Conservation (phyloP, 2,113 vertebrate species). For the Typhlomys cinereus region DNA sequence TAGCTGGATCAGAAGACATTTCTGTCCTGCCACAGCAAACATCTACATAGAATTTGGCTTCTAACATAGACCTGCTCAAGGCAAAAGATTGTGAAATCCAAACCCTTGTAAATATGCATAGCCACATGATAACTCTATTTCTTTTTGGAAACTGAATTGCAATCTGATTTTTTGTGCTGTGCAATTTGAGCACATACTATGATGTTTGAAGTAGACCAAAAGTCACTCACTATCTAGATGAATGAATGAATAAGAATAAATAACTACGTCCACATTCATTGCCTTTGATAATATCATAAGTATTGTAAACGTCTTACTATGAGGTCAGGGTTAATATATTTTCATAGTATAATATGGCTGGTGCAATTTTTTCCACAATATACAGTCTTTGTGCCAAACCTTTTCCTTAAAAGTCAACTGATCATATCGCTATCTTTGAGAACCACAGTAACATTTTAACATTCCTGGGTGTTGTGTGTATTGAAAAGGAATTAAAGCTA, state of each 20-base stretch:
- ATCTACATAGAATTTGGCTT: slow-evolving; percentile 54
- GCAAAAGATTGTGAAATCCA: slow-evolving; percentile 14
- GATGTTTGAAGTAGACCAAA: neutral
- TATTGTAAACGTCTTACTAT: neutral
- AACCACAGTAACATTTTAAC: neutral
- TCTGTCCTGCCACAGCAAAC: slow-evolving; percentile 55
- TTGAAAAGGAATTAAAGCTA: neutral
- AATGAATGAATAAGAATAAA: neutral
- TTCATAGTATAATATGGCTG: neutral
- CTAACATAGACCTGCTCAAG: neutral
- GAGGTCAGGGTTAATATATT: neutral
- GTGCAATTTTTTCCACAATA: neutral
- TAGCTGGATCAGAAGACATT: slow-evolving; percentile 56
- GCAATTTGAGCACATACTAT: neutral
- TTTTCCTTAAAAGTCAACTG: slow-evolving; percentile 5
- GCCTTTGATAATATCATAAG: neutral
- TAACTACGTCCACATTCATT: neutral
- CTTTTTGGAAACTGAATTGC: slow-evolving; percentile 4
- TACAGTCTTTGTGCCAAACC: neutral
- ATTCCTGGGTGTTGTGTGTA: too few relatives aligned
- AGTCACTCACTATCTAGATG: neutral
- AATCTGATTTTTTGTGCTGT: neutral
- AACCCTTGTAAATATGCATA: neutral
- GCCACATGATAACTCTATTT: slow-evolving; percentile 55
- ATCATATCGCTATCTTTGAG: neutral